Evolutionary conservation across 2,888 invertebrate species (phyloP).

Genomic region (Stenolophus ochropezus): DNA sequence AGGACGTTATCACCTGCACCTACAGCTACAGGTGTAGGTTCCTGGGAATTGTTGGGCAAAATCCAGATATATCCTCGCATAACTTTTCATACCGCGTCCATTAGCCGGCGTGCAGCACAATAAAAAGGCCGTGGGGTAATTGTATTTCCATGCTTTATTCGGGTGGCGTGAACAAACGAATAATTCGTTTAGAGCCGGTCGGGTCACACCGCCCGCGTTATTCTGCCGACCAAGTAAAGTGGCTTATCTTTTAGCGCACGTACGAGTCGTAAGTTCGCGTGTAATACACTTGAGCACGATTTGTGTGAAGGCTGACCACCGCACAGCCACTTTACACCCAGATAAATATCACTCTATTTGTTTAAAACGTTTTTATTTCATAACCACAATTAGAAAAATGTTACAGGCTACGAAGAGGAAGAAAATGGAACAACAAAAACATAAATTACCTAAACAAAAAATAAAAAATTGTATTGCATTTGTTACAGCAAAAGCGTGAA

Average conservation of each 20-base stretch:
- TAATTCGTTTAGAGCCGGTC: slow-evolving; percentile 43
- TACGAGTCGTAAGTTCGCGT: slow-evolving; percentile 45
- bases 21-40: slow-evolving; percentile 17
- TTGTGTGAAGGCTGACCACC: slow-evolving; percentile 34
- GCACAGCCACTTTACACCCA: background rate
- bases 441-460: too few relatives aligned
- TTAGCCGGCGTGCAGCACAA: slow-evolving; percentile 2
- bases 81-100: slow-evolving; percentile 17
- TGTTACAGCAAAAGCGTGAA: too few relatives aligned
- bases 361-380: too few relatives aligned
- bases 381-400: too few relatives aligned
- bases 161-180: slow-evolving; percentile 51
- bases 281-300: slow-evolving; percentile 50
- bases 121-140: slow-evolving; percentile 18
- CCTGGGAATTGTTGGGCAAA: slow-evolving; percentile 9
- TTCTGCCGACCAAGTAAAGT: slow-evolving; percentile 50
- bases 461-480: too few relatives aligned
- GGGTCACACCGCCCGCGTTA: background rate
- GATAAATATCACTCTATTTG: background rate
- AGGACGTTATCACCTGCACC: slow-evolving; percentile 22
- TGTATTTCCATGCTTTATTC: slow-evolving; percentile 44
- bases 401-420: too few relatives aligned
- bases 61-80: background rate
- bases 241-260: slow-evolving; percentile 53
- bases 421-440: too few relatives aligned